Conservation (phyloP, 2,797 vertebrate species). For the Echeneis naucrates region DNA sequence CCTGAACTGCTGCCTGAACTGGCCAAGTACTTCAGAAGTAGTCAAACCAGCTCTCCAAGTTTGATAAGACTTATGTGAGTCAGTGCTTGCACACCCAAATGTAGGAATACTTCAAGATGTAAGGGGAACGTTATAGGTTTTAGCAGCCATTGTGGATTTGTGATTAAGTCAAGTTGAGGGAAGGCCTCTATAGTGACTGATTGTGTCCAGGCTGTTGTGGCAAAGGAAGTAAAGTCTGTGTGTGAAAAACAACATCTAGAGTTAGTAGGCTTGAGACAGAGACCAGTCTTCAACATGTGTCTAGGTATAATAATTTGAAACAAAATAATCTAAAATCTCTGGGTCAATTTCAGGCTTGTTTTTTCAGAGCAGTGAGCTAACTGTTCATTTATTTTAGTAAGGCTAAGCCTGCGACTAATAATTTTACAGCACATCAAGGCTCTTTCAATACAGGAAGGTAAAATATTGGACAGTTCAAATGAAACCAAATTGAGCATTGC, state of each 20-base stretch:
- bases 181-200: conserved; percentile 5
- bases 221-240: conserved; percentile 1
- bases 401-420: conserved; percentile 3
- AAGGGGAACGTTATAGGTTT: conserved; percentile 4
- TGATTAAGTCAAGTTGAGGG: conserved; percentile 26
- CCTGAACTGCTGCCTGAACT: too few relatives aligned
- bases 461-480: conserved; percentile 1
- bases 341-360: neutral
- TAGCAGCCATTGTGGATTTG: conserved; percentile 18
- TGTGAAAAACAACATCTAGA: neutral
- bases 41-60: conserved; percentile 40
- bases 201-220: conserved; percentile 26
- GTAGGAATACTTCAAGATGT: conserved; percentile 5
- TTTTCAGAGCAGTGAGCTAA: conserved; percentile 11
- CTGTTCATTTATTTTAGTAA: conserved; percentile 4
- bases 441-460: conserved; percentile 2
- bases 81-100: conserved; percentile 2
- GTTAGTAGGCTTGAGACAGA: neutral
- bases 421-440: neutral
- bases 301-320: conserved; percentile 24
- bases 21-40: conserved; percentile 43
- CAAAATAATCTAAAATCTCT: conserved; percentile 19
- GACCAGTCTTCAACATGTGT: conserved; percentile 3
- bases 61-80: conserved; percentile 37
- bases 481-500: neutral